phyloP scores from a whole-genome alignment of 2,113 vertebrate species.

The Chionomys nivalis region DNA sequence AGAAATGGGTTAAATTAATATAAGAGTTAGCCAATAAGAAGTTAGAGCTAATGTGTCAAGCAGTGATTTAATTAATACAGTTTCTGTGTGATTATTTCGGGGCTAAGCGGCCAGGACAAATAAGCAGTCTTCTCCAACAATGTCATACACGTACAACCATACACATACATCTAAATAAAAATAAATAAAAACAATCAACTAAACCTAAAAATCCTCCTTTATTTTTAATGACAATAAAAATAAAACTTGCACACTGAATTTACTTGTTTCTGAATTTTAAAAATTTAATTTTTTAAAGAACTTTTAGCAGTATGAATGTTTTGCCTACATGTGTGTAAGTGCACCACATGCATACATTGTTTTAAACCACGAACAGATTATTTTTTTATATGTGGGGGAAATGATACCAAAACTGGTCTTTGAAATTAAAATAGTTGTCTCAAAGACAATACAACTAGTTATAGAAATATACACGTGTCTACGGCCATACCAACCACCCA shows the following conservation, averaged over 20 bases:
- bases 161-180: background rate
- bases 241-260: background rate
- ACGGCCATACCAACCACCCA: too few relatives aligned
- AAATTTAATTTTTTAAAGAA: background rate
- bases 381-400: background rate
- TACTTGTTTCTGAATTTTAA: background rate
- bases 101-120: too few relatives aligned
- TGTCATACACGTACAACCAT: too few relatives aligned
- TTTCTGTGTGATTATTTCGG: too few relatives aligned
- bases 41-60: too few relatives aligned
- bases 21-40: too few relatives aligned
- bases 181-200: background rate
- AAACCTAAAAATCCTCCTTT: background rate
- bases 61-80: too few relatives aligned
- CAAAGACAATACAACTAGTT: background rate
- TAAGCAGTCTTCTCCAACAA: too few relatives aligned
- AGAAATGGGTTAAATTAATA: too few relatives aligned
- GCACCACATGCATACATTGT: background rate
- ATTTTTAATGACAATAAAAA: conserved; percentile 17
- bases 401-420: background rate
- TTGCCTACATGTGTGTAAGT: background rate
- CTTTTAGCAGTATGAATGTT: background rate
- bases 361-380: conserved; percentile 9
- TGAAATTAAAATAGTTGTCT: background rate
- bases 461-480: background rate